Percentiles rank a stretch among this genome's conserved stretches.
Conservation (phyloP, 2,113 vertebrate genomes). For the Pluvianellus socialis region DNA sequence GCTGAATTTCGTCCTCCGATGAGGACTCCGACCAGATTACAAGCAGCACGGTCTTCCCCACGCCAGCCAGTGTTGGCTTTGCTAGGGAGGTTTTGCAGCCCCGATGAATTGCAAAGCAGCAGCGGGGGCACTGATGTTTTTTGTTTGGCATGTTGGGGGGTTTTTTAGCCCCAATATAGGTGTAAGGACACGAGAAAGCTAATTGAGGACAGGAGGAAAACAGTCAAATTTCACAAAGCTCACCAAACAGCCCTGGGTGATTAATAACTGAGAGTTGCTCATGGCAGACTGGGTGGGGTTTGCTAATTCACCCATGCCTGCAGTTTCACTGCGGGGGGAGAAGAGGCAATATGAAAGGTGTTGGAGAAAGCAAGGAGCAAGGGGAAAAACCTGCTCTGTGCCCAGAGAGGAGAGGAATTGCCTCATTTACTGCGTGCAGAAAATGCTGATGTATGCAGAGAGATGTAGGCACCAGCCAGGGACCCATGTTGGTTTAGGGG, state of each 20-base stretch:
- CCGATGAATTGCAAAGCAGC: not conserved
- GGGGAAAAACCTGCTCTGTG: not conserved
- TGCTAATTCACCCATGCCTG: not conserved
- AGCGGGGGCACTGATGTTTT: rapidly evolving
- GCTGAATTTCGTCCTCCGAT: rapidly evolving
- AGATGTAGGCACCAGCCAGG: too few species aligned
- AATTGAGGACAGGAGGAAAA: not conserved
- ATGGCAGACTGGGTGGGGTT: not conserved
- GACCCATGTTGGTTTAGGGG: rapidly evolving
- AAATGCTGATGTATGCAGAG: not conserved
- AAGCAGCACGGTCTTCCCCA: not conserved
- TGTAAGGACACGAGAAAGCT: not conserved
- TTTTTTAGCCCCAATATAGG: not conserved
- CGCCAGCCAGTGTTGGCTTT: not conserved
- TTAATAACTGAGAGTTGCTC: not conserved
- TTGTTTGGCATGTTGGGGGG: not conserved
- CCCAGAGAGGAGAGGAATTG: not conserved
- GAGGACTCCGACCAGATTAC: not conserved
- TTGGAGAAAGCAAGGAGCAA: not conserved
- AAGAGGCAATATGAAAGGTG: not conserved
- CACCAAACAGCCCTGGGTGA: not conserved
- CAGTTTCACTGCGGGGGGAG: not conserved
- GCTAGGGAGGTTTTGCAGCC: not conserved
- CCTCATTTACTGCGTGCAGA: not conserved
- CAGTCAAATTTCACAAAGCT: not conserved